Percentiles rank a stretch among this genome's conserved stretches.
These are phyloP conservation scores for Sminthurides aquaticus DNA, from an alignment of 2,888 invertebrate genomes.

Conservation along the genomic window DNA sequence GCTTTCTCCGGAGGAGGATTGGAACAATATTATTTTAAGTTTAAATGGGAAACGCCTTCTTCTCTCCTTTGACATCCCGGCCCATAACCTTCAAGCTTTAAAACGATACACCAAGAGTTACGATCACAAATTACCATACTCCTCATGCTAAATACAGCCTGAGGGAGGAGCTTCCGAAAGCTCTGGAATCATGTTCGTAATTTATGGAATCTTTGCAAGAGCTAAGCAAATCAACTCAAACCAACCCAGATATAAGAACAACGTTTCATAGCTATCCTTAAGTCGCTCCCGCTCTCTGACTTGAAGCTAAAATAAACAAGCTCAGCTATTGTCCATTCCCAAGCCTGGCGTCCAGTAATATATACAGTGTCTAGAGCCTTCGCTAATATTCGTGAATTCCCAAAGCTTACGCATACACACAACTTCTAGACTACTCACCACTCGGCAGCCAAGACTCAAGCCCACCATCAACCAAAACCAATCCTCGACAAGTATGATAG, in stretches of 20 bases:
- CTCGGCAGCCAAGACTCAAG: no score
- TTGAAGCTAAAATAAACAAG: neutral
- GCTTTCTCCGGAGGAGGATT: neutral
- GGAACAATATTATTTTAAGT: neutral
- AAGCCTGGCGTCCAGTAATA: no score
- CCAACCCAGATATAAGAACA: neutral
- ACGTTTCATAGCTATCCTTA: no score
- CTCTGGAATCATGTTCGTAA: neutral
- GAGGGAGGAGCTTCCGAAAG: neutral
- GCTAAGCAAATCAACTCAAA: neutral
- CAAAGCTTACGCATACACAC: no score
- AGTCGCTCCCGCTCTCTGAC: neutral
- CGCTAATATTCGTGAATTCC: no score
- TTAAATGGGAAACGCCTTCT: neutral
- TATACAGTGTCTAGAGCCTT: no score
- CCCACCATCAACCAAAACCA: no score
- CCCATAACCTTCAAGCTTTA: neutral
- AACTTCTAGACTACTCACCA: no score
- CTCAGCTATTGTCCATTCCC: no score
- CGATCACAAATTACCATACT: neutral
- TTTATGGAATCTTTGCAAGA: neutral
- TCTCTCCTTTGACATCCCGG: neutral
- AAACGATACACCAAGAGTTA: neutral
- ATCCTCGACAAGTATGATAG: no score
- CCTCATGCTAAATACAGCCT: neutral